Evolutionary conservation across 2,797 vertebrate species (phyloP).

Genomic region (Schizopygopsis pylzovi): DNA sequence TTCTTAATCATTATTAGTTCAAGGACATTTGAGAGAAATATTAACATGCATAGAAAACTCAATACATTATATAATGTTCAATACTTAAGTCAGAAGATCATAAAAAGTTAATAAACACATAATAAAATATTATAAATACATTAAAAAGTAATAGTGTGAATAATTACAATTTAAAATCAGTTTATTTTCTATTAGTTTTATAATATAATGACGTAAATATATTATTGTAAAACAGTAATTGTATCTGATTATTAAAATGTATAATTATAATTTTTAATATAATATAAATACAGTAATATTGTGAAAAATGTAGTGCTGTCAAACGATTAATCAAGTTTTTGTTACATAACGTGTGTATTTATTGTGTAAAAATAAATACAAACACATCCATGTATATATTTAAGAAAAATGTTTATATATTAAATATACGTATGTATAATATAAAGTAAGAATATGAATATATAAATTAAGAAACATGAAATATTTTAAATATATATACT

Average conservation of each 20-base stretch:
- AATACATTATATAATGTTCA: not conserved
- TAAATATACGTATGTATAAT: no score
- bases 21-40: not conserved
- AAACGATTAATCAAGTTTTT: no score
- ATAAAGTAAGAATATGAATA: no score
- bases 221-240: no score
- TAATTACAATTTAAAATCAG: not conserved
- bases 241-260: not conserved
- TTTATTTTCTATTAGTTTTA: not conserved
- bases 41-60: not conserved
- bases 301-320: not conserved
- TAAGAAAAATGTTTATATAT: no score
- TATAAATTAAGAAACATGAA: no score
- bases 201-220: no score
- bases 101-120: not conserved
- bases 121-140: not conserved
- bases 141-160: not conserved
- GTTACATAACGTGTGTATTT: no score
- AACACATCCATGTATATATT: no score
- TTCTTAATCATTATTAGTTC: not conserved
- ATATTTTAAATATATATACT: no score
- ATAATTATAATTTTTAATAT: not conserved
- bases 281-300: not conserved
- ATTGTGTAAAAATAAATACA: no score
- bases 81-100: not conserved